These are phyloP conservation scores for Salminus brasiliensis DNA, from an alignment of 2,113 vertebrate genomes.

Conservation along the genomic window DNA sequence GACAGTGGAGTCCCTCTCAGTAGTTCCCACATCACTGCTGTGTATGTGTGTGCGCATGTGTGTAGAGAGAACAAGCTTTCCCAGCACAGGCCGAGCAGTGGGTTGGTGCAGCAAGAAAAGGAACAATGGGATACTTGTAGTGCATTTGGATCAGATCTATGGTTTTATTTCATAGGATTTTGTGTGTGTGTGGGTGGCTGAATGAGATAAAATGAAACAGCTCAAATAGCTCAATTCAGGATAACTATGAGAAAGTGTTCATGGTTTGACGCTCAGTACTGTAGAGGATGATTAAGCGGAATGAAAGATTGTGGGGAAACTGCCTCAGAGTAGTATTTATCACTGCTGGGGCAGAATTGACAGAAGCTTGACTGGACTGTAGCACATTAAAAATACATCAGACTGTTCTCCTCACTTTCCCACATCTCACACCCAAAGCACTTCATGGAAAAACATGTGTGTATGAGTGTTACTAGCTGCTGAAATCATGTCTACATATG, in stretches of 20 bases:
- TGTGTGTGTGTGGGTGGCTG: constrained; percentile 40
- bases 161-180: constrained; percentile 56
- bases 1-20: not conserved
- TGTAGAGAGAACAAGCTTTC: constrained; percentile 42
- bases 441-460: no score
- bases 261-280: not conserved
- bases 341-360: not conserved
- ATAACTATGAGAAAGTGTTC: not conserved
- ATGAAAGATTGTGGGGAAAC: not conserved
- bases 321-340: not conserved
- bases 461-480: no score
- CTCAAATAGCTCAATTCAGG: not conserved
- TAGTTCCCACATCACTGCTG: constrained; percentile 37
- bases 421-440: not conserved
- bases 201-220: constrained; percentile 50
- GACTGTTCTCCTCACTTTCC: not conserved
- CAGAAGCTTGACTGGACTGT: not conserved
- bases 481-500: no score
- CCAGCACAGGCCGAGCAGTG: constrained; percentile 43
- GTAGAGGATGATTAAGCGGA: not conserved
- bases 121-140: constrained; percentile 68
- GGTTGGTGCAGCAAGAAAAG: constrained; percentile 44
- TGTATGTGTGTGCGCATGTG: constrained; percentile 40
- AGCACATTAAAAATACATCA: not conserved
- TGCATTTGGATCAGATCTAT: constrained; percentile 54